These are phyloP conservation scores for Marisa cornuarietis DNA, from an alignment of 1,140 invertebrate species.

Conservation along the genomic window DNA sequence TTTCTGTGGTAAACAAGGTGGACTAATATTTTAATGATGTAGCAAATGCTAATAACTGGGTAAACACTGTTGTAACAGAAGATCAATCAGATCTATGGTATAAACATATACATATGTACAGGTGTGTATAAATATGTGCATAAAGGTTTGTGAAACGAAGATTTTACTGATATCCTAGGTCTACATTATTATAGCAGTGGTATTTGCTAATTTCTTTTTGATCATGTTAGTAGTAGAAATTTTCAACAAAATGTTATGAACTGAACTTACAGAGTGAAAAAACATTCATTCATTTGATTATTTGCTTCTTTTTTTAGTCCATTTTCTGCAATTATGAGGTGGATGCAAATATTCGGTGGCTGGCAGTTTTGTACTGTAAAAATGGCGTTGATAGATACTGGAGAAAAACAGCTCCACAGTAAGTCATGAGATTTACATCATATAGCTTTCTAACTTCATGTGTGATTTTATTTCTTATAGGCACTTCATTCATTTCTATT, in stretches of 20 bases:
- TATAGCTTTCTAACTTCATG: background rate
- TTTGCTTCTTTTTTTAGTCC: conserved; percentile 72
- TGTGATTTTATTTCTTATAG: background rate
- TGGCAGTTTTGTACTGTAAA: conserved; percentile 92
- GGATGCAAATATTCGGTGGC: conserved; percentile 86
- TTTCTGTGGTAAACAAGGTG: too few relatives aligned
- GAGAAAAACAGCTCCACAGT: conserved; percentile 85
- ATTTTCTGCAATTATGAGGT: conserved; percentile 84
- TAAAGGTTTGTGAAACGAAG: too few relatives aligned
- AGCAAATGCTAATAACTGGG: too few relatives aligned
- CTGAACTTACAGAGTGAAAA: background rate
- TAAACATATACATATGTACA: too few relatives aligned
- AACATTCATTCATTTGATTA: background rate
- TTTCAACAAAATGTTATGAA: background rate
- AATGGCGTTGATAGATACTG: conserved; percentile 96
- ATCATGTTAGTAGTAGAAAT: background rate
- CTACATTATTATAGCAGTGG: background rate
- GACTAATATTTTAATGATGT: too few relatives aligned
- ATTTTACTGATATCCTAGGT: too few relatives aligned
- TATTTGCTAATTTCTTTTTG: too few relatives aligned
- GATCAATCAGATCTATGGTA: too few relatives aligned
- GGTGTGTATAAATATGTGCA: too few relatives aligned
- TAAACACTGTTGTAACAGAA: too few relatives aligned
- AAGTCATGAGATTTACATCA: conserved; percentile 50
- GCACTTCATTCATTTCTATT: background rate